Conservation (phyloP, 2,888 invertebrate genomes). For the Zaprionus bogoriensis region DNA sequence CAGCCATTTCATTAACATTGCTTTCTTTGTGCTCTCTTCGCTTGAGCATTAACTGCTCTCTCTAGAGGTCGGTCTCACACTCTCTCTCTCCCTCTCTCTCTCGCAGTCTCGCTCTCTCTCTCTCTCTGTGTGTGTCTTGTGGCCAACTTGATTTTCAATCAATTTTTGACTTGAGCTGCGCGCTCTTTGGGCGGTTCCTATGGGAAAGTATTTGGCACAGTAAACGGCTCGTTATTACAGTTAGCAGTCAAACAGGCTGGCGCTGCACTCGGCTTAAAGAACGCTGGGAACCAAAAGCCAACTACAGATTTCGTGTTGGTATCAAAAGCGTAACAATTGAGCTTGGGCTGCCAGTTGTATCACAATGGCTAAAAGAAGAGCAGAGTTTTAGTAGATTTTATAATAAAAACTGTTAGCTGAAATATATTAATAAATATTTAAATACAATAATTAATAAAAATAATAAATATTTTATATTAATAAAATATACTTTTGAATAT, state of each 20-base stretch:
- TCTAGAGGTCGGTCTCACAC: neutral
- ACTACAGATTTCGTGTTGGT: too few relatives aligned
- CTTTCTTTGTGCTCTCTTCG: conserved; percentile 58
- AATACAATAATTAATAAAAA: too few relatives aligned
- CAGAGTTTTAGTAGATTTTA: too few relatives aligned
- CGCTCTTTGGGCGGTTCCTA: conserved; percentile 57
- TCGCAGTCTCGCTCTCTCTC: neutral
- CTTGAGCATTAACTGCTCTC: neutral
- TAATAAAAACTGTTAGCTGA: too few relatives aligned
- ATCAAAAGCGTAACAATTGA: too few relatives aligned
- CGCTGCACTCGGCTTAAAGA: neutral
- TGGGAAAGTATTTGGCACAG: conserved; percentile 76
- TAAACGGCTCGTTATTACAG: conserved; percentile 71
- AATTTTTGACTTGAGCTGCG: conserved; percentile 39
- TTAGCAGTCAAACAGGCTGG: conserved; percentile 52
- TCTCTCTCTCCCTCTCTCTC: neutral
- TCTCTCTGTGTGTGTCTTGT: conserved; percentile 7
- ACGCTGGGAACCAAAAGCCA: neutral
- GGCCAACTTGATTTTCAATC: conserved; percentile 60
- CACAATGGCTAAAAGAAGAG: too few relatives aligned
- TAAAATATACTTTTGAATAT: too few relatives aligned
- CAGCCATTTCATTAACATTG: conserved; percentile 54
- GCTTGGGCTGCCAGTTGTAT: too few relatives aligned
- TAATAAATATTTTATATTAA: too few relatives aligned
- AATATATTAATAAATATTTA: too few relatives aligned